Base-by-base conservation (phyloP, 2,113 vertebrate species). In the Seriola quinqueradiata region DNA sequence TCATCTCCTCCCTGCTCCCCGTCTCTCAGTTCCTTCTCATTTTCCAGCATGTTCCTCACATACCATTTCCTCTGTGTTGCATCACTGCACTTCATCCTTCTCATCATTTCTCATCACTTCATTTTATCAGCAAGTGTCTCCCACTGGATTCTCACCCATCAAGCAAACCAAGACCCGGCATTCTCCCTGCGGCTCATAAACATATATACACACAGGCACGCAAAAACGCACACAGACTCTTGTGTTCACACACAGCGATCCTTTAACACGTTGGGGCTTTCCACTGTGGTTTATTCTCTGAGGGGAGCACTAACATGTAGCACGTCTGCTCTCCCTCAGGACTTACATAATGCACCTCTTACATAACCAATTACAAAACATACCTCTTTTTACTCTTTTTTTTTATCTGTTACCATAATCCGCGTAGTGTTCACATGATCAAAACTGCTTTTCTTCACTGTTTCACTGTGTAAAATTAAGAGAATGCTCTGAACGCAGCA, bases 41-140 rank as follows among this genome's bases (percentile, higher is more conserved):
- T 77, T 73, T 64, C 19, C 10, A 34, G 50, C 50, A 58, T 68
- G 79, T 86, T 89, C 74, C 77, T 75, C 50, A 72, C 70, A 79
- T 70, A 72, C 64, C n/a, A 69, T 87, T 86, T 77, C 21, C 57
- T 12, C 36, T 80, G 42, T 46, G 52, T 72, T 86, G 68, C 64
- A 66, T 84, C 76, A 36, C 25, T 78, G 54, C 73, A 72, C 61
- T 75, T 75, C 48, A 75, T 70, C 46, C 38, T 4, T 81, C 48
- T 67, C 61, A 81, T 87, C 73, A 67, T 75, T 82, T 77, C 69
- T 70, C 74, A 82, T 91, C 81, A 82, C 38, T 66, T 75, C 25
- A 74, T 81, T 72, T 80, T 69, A 77, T 86, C 54, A 73, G 77
- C 8, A 57, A 59, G 57, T 54, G 42, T 64, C 69, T 68, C 50